Conservation (phyloP, 2,113 vertebrate species). For the Pycnonotus jocosus region DNA sequence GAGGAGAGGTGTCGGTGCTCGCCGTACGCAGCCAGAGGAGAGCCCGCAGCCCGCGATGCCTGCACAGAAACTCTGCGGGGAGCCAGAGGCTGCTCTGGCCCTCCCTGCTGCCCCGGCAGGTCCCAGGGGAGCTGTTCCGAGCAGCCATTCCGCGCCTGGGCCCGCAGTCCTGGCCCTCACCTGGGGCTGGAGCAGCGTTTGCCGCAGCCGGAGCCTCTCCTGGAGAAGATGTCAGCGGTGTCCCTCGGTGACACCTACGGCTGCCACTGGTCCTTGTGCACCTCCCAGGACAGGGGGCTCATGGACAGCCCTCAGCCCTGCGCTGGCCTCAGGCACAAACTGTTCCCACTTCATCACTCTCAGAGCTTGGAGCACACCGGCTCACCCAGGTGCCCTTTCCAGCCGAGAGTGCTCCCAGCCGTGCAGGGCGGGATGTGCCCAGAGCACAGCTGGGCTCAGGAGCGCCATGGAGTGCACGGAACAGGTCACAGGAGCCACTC, state of each 20-base stretch:
- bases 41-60: neutral
- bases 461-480: fast-evolving
- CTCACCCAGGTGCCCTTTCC: neutral
- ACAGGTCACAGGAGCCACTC: fast-evolving
- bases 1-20: neutral
- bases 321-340: neutral
- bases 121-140: neutral
- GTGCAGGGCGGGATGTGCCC: fast-evolving
- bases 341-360: neutral
- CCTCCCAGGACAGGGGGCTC: neutral
- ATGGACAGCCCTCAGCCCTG: neutral
- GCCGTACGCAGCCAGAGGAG: fast-evolving
- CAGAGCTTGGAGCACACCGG: neutral
- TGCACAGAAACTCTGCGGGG: neutral
- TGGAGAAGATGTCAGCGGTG: neutral
- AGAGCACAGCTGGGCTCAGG: neutral
- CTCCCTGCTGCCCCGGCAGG: neutral
- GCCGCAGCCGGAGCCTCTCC: neutral
- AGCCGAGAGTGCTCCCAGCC: fast-evolving
- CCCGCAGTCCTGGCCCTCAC: fast-evolving
- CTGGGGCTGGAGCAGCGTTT: neutral
- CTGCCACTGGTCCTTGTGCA: fast-evolving
- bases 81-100: neutral
- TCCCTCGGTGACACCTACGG: neutral
- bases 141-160: neutral